These are phyloP conservation scores for Sus scrofa DNA, from an alignment of 2,113 vertebrate genomes.

Conservation along the genomic window T2T-Sscrofa CM000813.6:153120501-153121000, in stretches of 20 bases:
- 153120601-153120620: background rate
- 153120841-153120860: background rate
- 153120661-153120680: background rate
- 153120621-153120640: background rate
- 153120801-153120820: background rate
- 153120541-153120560: background rate
- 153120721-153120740: background rate
- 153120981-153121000: background rate
- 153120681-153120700: background rate
- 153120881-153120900: background rate
- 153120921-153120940: background rate
- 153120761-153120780: background rate
- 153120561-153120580: background rate
- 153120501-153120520: too few species aligned
- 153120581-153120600: background rate
- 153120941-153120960: background rate
- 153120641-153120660: slow-evolving; percentile 32
- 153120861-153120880: background rate
- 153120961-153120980: background rate
- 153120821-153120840: slow-evolving; percentile 35
- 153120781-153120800: background rate
- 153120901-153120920: background rate
- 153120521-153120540: background rate
- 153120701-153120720: slow-evolving; percentile 37
- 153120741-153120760: background rate